Conservation (phyloP, 2,797 vertebrate genomes). For the Columba guinea region DNA sequence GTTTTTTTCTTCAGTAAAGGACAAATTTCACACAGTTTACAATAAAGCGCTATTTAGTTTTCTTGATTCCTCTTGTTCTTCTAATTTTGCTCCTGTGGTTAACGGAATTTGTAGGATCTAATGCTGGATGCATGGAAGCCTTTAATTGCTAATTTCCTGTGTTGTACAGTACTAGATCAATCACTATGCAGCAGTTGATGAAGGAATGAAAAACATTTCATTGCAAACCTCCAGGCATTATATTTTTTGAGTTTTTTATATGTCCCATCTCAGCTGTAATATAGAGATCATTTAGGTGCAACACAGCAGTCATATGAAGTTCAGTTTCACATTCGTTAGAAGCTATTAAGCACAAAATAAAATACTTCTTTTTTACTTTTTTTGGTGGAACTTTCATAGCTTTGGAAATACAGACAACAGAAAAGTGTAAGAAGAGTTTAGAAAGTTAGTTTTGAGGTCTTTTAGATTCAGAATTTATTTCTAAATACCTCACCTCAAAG, state of each 20-base stretch:
- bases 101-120: conserved; percentile 28
- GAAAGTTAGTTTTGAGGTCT: neutral
- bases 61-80: neutral
- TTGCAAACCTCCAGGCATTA: neutral
- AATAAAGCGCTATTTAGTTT: neutral
- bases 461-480: neutral
- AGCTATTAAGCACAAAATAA: neutral
- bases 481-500: neutral
- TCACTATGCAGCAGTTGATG: neutral
- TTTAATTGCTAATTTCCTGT: conserved; percentile 20
- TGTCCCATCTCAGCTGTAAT: neutral
- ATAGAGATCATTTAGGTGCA: neutral
- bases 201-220: neutral
- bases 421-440: neutral
- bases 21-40: neutral
- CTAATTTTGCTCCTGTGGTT: conserved; percentile 6
- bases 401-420: neutral
- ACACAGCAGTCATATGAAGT: neutral
- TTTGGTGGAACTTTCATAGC: neutral
- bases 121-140: neutral
- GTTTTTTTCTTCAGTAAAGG: conserved; percentile 18
- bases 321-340: neutral
- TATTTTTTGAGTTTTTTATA: neutral
- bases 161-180: neutral
- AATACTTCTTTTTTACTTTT: neutral